Evolutionary conservation across 2,888 invertebrate species (phyloP), one percentile per base, ranked within the genome.

Genomic region (Craniophora ligustri): DNA sequence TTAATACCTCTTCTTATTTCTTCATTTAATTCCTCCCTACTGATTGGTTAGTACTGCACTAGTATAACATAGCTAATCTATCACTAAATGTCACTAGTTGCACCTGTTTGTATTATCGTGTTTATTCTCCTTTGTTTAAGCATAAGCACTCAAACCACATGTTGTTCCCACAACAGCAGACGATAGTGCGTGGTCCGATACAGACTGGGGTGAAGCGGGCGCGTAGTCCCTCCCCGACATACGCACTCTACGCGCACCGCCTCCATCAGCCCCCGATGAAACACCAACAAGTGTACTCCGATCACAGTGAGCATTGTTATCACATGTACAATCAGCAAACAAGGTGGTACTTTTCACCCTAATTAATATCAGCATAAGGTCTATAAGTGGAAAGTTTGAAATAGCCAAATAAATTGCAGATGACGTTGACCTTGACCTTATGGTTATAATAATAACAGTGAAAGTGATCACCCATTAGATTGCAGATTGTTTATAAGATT

Each of bases 221-320:
- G 0, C 92, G 95, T 11, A 95, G 94, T 56, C 95, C 95, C 0
- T 95, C 95, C 2, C 95, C 95, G 0, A 94, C 94, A 0, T 93
- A 93, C 62, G 86, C 92, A 1, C 72, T 92, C 21, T 91, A 92
- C 63, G 75, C 90, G 0, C 92, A 93, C 60, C 79, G 92, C 5
- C 57, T 91, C 26, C 92, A 92, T 54, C 93, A 89, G 30, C 90
- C 86, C 1, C 86, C 84, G 0, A 90, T 92, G 86, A 94, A 94
- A 62, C 93, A 92, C 48, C 93, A 93, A 47, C 79, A 79, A 13
- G 90, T 95, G 8, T 94, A 95, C 70, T 92, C 94, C 10, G 96
- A 96, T 77, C 95, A 95, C 81, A 94, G 95, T 95, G 84, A 88
- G 89, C 84, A 47, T 18, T 55, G 16, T 31, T 35, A 7, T 35